Percentiles rank a stretch among this genome's conserved stretches.
phyloP scores from a whole-genome alignment of 2,888 invertebrate species.

The Tinea semifulvella region DNA sequence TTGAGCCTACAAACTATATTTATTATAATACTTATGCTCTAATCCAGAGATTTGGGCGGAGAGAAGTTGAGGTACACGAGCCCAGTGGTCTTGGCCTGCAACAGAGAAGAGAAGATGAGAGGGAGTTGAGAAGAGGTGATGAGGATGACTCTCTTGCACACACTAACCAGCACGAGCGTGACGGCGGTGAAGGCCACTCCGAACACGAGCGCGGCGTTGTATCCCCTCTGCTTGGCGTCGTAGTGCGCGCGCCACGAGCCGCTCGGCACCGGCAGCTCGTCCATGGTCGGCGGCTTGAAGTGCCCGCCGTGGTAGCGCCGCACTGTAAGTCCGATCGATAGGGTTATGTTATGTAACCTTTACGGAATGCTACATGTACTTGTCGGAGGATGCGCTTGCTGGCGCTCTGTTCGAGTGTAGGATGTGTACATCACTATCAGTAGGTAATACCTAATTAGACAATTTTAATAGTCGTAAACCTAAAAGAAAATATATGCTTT shows the following conservation, averaged over 20 bases:
- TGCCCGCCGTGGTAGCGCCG: constrained; percentile 47
- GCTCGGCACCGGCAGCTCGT: constrained; percentile 79
- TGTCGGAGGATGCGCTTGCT: too few relatives aligned
- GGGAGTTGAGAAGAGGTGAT: background rate
- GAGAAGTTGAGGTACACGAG: constrained; percentile 70
- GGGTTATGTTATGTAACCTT: background rate
- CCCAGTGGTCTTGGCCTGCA: constrained; percentile 70
- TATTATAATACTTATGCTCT: too few relatives aligned
- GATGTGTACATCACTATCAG: too few relatives aligned
- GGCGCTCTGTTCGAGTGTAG: too few relatives aligned
- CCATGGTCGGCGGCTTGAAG: constrained; percentile 68
- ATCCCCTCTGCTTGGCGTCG: constrained; percentile 71
- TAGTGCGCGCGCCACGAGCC: constrained; percentile 81
- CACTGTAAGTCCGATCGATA: constrained; percentile 28
- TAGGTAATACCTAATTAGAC: too few relatives aligned
- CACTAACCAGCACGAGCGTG: constrained; percentile 56
- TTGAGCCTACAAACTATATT: too few relatives aligned
- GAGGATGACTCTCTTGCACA: too few relatives aligned
- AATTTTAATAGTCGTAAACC: too few relatives aligned
- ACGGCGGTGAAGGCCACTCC: constrained; percentile 63
- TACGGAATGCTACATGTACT: too few relatives aligned
- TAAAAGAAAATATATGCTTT: too few relatives aligned
- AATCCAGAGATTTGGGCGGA: constrained; percentile 68
- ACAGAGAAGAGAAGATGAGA: too few relatives aligned
- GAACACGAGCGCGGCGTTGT: constrained; percentile 70